Conservation (phyloP, 2,797 vertebrate genomes). For the Harpagifer antarcticus region DNA sequence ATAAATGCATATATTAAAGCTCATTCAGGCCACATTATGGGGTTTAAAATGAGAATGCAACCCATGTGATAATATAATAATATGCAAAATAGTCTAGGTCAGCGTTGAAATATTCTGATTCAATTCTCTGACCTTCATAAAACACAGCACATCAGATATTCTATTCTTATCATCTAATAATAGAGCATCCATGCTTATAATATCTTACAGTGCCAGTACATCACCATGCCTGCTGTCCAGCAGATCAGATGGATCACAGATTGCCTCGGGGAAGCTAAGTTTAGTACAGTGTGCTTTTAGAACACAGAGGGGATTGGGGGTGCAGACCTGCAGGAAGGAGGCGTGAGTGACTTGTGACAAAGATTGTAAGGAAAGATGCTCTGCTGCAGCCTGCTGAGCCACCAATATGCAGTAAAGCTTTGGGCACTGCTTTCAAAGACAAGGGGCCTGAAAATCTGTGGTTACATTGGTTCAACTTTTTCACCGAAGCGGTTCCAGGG, state of each 20-base stretch:
- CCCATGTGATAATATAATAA: slow-evolving; percentile 32
- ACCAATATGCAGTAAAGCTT: slow-evolving; percentile 29
- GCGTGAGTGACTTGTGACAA: slow-evolving; percentile 29
- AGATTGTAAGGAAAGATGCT: slow-evolving; percentile 27
- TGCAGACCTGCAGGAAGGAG: slow-evolving; percentile 20
- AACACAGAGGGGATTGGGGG: slow-evolving; percentile 42
- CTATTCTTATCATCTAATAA: slow-evolving; percentile 55
- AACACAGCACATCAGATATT: slow-evolving; percentile 44
- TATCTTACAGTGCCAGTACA: slow-evolving; percentile 37
- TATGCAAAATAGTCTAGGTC: slow-evolving; percentile 43
- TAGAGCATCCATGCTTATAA: slow-evolving; percentile 41
- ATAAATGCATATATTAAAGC: slow-evolving; percentile 20
- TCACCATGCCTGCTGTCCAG: slow-evolving; percentile 47
- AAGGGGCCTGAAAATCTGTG: not conserved
- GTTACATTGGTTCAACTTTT: not conserved
- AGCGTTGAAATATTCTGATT: slow-evolving; percentile 28
- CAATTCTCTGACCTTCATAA: slow-evolving; percentile 51
- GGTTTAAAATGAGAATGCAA: slow-evolving; percentile 36
- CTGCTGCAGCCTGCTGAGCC: slow-evolving; percentile 29
- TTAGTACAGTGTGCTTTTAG: slow-evolving; percentile 56
- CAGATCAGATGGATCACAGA: slow-evolving; percentile 57
- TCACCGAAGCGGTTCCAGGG: too few species aligned
- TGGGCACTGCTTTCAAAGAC: slow-evolving; percentile 19
- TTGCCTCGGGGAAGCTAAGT: slow-evolving; percentile 47
- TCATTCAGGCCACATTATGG: slow-evolving; percentile 22